Percentiles rank a stretch among this genome's conserved stretches.
These are phyloP conservation scores for Onychostoma macrolepis DNA, from an alignment of 2,113 vertebrate genomes.

Conservation along the genomic window DNA sequence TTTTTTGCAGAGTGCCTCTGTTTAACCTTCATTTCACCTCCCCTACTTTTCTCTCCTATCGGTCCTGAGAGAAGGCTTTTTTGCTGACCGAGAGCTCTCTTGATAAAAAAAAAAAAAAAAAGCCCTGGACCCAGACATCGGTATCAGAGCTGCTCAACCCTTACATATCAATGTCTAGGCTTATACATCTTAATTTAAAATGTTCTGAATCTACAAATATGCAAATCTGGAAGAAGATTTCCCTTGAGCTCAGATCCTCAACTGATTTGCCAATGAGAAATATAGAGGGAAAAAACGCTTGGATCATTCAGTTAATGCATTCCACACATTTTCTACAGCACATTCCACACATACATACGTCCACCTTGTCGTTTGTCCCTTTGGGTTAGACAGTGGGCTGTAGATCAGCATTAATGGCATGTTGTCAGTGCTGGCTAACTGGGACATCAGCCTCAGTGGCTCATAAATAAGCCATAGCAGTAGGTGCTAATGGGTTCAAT, in stretches of 20 bases:
- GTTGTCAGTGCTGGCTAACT: conserved; percentile 46
- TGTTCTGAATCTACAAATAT: not conserved
- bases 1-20: conserved; percentile 17
- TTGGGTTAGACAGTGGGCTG: conserved; percentile 13
- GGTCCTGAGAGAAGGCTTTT: conserved; percentile 32
- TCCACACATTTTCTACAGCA: not conserved
- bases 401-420: conserved; percentile 58
- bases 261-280: not conserved
- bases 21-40: conserved; percentile 52
- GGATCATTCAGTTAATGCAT: not conserved
- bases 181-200: conserved; percentile 15
- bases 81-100: conserved; percentile 39
- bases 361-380: conserved; percentile 28
- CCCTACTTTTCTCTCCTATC: not conserved
- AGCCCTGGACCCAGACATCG: not conserved
- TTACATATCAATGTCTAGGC: not conserved
- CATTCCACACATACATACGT: conserved; percentile 18
- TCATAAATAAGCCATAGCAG: conserved; percentile 57
- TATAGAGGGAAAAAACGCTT: not conserved
- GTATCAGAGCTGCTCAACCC: conserved; percentile 20
- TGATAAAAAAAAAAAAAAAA: conserved; percentile 20
- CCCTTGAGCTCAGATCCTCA: not conserved
- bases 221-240: not conserved
- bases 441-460: conserved; percentile 41
- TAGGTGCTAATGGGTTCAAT: conserved; percentile 55